Percentiles rank a stretch among this genome's conserved stretches.
Evolutionary conservation across 1,140 invertebrate species (phyloP).

Genomic region (Meteorus sp.): DNA sequence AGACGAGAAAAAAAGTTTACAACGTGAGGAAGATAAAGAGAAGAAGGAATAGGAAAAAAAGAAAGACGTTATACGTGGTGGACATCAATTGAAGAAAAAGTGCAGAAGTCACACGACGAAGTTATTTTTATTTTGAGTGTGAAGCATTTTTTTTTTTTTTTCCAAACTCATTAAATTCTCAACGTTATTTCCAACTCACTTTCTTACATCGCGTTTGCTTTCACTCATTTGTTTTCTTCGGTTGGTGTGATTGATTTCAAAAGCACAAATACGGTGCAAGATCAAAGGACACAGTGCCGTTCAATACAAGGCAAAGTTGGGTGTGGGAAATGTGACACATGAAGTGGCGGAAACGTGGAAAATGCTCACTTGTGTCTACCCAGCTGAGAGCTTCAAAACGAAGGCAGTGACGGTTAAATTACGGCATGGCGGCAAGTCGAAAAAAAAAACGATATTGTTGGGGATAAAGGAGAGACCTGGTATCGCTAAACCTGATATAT

Average conservation of each 20-base stretch:
- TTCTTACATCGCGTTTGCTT: not conserved
- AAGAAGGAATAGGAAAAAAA: no score
- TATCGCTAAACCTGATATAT: conserved; percentile 14
- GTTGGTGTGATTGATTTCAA: no score
- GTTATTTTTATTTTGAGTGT: no score
- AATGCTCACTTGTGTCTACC: conserved; percentile 57
- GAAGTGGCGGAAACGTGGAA: conserved; percentile 21
- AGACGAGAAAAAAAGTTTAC: not conserved
- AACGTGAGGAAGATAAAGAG: not conserved
- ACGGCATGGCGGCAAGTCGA: conserved; percentile 41
- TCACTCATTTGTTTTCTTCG: not conserved
- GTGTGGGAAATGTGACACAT: conserved; percentile 12
- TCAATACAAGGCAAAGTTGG: not conserved
- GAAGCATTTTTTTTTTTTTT: no score
- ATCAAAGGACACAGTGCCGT: not conserved
- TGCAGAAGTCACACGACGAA: no score
- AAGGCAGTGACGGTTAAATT: conserved; percentile 51
- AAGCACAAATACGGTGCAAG: not conserved
- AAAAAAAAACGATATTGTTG: conserved; percentile 45
- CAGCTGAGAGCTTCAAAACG: conserved; percentile 53
- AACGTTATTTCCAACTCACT: no score
- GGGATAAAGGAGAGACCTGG: conserved; percentile 45
- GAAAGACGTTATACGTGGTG: no score
- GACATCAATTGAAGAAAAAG: no score
- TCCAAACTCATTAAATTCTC: no score